Evolutionary conservation across 1,140 invertebrate species (phyloP).

Genomic region (Trichonephila clavata): DNA sequence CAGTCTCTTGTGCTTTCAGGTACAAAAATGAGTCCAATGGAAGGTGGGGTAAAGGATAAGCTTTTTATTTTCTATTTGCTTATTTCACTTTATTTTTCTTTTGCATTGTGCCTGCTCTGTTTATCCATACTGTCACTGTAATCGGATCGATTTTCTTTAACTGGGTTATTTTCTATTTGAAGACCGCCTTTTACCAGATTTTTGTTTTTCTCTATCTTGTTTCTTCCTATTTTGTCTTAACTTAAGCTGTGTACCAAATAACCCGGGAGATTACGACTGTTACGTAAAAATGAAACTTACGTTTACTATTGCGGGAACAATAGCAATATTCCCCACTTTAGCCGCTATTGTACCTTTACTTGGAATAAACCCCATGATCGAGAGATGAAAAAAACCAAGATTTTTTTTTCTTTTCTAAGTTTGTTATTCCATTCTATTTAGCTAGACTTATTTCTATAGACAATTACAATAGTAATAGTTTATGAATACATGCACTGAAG

Average conservation of each 20-base stretch:
- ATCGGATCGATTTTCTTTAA: conserved; percentile 69
- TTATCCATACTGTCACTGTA: conserved; percentile 56
- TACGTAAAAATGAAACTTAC: conserved; percentile 37
- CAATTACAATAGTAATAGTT: too few species aligned
- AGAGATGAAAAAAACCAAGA: background rate
- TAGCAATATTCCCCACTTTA: background rate
- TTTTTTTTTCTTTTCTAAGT: too few species aligned
- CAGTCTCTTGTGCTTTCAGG: conserved; percentile 39
- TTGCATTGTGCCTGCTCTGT: conserved; percentile 37
- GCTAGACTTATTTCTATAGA: too few species aligned
- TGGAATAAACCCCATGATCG: background rate
- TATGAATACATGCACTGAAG: too few species aligned
- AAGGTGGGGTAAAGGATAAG: conserved; percentile 49
- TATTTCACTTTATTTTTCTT: conserved; percentile 21
- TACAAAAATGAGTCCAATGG: conserved; percentile 40
- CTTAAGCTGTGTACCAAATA: conserved; percentile 60
- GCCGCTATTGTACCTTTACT: background rate
- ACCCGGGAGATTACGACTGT: conserved; percentile 44
- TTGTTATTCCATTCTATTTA: too few species aligned
- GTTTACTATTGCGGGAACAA: conserved; percentile 29
- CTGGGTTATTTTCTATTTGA: conserved; percentile 64
- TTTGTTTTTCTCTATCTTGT: background rate
- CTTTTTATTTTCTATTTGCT: conserved; percentile 35
- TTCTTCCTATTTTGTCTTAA: conserved; percentile 35
- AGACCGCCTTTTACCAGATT: conserved; percentile 38